phyloP scores from a whole-genome alignment of 2,888 invertebrate species.

The Trissoscelio sp. region DNA sequence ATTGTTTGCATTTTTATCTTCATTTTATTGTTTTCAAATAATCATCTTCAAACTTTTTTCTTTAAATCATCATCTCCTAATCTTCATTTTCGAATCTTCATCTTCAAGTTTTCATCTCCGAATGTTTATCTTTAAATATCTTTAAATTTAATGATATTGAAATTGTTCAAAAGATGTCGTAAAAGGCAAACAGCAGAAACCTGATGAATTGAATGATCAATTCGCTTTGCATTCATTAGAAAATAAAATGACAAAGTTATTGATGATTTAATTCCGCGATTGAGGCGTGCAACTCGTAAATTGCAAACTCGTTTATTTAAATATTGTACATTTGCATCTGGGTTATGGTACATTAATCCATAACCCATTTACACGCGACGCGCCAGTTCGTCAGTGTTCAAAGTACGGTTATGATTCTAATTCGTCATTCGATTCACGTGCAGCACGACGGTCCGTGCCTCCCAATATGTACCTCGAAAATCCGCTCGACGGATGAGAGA shows the following conservation, averaged over 20 bases:
- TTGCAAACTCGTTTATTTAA: slow-evolving; percentile 51
- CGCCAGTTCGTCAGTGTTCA: slow-evolving; percentile 25
- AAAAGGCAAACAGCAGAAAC: slow-evolving; percentile 21
- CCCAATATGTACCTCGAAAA: slow-evolving; percentile 16
- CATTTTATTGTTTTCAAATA: not conserved
- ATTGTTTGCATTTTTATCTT: not conserved
- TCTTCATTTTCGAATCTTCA: too few relatives aligned
- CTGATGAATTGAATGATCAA: slow-evolving; percentile 29
- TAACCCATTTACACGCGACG: slow-evolving; percentile 51
- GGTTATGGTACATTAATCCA: slow-evolving; percentile 47
- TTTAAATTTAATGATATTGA: too few relatives aligned
- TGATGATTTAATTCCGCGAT: slow-evolving; percentile 34
- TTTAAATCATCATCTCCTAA: too few relatives aligned
- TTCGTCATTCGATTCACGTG: slow-evolving; percentile 50
- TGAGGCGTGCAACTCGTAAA: slow-evolving; percentile 30
- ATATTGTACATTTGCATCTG: slow-evolving; percentile 43
- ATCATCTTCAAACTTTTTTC: too few relatives aligned
- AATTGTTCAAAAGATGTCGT: not conserved
- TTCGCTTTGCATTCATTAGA: slow-evolving; percentile 23
- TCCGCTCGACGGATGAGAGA: not conserved
- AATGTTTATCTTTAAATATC: too few relatives aligned
- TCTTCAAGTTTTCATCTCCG: too few relatives aligned
- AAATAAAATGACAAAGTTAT: slow-evolving; percentile 39
- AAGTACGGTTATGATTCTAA: slow-evolving; percentile 50
- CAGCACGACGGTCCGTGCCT: slow-evolving; percentile 24